These are phyloP conservation scores for Ichneumon xanthorius DNA, from an alignment of 2,888 invertebrate genomes.

Conservation along the genomic window DNA sequence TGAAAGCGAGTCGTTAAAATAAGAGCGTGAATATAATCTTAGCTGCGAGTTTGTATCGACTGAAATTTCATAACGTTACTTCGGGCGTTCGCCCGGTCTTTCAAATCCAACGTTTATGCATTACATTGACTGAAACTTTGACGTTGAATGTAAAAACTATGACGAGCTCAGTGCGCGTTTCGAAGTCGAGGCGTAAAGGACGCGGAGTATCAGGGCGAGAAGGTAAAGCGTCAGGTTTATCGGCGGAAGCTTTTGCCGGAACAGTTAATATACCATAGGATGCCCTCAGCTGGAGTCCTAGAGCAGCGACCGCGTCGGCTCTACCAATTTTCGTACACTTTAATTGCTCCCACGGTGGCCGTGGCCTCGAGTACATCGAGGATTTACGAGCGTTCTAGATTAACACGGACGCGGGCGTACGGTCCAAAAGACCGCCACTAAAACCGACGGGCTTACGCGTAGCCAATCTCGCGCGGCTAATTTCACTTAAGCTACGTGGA, in stretches of 20 bases:
- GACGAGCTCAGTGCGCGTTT: background rate
- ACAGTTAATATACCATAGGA: slow-evolving; percentile 52
- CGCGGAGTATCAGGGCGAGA: background rate
- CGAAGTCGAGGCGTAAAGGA: slow-evolving; percentile 3
- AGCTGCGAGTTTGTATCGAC: background rate
- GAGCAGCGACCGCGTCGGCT: slow-evolving; percentile 26
- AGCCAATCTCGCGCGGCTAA: slow-evolving; percentile 36
- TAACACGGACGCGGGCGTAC: slow-evolving; percentile 54
- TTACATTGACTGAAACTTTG: background rate
- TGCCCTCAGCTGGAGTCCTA: slow-evolving; percentile 12
- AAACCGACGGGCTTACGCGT: slow-evolving; percentile 34
- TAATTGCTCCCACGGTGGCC: slow-evolving; percentile 60
- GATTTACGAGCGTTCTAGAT: slow-evolving; percentile 64
- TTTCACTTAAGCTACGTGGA: slow-evolving; percentile 32
- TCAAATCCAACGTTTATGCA: background rate
- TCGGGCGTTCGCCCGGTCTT: background rate
- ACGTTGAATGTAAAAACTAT: background rate
- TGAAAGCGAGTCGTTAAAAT: slow-evolving; percentile 10
- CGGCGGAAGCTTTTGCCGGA: slow-evolving; percentile 56
- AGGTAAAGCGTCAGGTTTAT: slow-evolving; percentile 48
- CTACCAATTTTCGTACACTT: slow-evolving; percentile 60
- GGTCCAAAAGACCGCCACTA: slow-evolving; percentile 41
- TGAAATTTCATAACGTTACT: background rate
- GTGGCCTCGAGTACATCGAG: slow-evolving; percentile 57
- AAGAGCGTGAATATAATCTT: slow-evolving; percentile 8